Evolutionary conservation across 2,113 vertebrate genomes (phyloP).

Genomic region (Microcebus jonahi): DNA sequence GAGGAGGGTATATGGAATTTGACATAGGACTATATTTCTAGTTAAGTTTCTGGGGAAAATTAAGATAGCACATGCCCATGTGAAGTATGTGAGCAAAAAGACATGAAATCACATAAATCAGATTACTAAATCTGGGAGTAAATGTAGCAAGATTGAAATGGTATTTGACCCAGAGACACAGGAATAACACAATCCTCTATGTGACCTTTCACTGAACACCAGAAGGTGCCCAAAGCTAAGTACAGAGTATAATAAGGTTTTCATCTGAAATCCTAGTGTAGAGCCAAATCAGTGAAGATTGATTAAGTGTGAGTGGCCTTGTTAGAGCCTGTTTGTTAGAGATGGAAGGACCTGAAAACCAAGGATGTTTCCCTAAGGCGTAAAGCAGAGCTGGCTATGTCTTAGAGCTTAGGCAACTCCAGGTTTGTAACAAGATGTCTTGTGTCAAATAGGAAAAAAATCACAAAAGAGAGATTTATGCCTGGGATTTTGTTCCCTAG

Average conservation of each 20-base stretch:
- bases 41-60: background rate
- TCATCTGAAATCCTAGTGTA: background rate
- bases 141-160: background rate
- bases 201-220: background rate
- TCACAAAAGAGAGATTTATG: background rate
- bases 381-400: background rate
- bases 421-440: background rate
- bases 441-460: background rate
- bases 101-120: background rate
- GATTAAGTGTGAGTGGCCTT: background rate
- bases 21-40: background rate
- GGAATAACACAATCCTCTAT: background rate
- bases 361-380: background rate
- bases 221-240: background rate
- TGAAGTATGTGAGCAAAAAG: background rate
- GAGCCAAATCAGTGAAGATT: background rate
- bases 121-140: background rate
- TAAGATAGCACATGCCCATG: background rate
- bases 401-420: background rate
- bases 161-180: background rate
- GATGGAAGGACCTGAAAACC: no score
- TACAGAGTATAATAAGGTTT: background rate
- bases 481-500: background rate
- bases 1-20: background rate
- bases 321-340: background rate